A percentile compares a stretch with the other conserved stretches of the same genome.
phyloP scores from a whole-genome alignment of 2,797 vertebrate species.

The Miichthys miiuy region DNA sequence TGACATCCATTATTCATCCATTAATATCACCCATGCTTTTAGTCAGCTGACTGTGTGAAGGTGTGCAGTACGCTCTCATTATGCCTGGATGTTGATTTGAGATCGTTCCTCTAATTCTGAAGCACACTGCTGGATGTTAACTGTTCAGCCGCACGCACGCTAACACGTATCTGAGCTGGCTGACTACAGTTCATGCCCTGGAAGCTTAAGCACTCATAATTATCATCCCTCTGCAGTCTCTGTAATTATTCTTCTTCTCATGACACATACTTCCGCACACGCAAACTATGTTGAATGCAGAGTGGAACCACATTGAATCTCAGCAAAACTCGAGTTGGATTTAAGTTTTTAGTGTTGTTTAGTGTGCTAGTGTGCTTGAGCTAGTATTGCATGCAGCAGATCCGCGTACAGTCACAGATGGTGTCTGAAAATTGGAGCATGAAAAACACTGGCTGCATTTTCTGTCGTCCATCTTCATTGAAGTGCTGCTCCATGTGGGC shows the following conservation, averaged over 20 bases:
- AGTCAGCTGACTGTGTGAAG: too few species aligned
- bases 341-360: background rate
- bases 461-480: background rate
- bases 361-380: too few species aligned
- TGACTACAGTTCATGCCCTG: slow-evolving; percentile 18
- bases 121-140: background rate
- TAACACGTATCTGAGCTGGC: background rate
- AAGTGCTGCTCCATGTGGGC: slow-evolving; percentile 23
- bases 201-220: slow-evolving; percentile 43
- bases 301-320: slow-evolving; percentile 1
- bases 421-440: background rate
- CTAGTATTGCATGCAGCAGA: background rate
- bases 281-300: background rate
- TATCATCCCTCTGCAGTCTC: slow-evolving; percentile 41
- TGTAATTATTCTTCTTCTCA: slow-evolving; percentile 51
- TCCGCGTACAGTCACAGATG: background rate
- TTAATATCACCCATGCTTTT: too few species aligned
- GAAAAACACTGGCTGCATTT: background rate
- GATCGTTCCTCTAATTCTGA: background rate
- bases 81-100: background rate
- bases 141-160: background rate
- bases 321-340: background rate
- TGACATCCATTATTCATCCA: too few species aligned
- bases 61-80: too few species aligned
- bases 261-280: background rate